Percentiles rank a stretch among this genome's conserved stretches.
These are phyloP conservation scores for Teleopsis dalmanni DNA, from an alignment of 1,140 invertebrate species.

Conservation along the genomic window DNA sequence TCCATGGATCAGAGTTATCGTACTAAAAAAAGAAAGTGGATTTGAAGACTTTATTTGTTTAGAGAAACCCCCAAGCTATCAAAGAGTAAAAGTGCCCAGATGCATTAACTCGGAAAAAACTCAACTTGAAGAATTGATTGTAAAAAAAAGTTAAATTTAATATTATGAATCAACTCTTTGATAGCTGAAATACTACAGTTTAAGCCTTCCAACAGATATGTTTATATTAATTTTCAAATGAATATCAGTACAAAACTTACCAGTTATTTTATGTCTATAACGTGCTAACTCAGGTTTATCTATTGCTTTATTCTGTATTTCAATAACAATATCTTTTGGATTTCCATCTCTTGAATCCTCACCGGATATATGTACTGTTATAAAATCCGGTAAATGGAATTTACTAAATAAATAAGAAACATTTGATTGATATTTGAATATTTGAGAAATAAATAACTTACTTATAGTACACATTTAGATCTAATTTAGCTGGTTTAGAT, in stretches of 20 bases:
- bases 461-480: conserved; percentile 37
- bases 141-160: background rate
- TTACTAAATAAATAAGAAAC: conserved; percentile 20
- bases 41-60: no score
- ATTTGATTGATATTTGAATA: background rate
- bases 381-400: conserved; percentile 45
- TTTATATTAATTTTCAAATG: no score
- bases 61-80: no score
- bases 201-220: no score
- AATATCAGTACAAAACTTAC: no score
- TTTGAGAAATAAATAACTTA: conserved; percentile 16
- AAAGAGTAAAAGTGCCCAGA: no score
- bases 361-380: conserved; percentile 45
- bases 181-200: background rate
- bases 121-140: no score
- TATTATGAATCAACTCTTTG: background rate
- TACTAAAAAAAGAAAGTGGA: no score
- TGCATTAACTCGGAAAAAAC: no score
- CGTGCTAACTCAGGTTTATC: conserved; percentile 54
- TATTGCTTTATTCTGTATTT: conserved; percentile 48
- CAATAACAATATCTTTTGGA: conserved; percentile 46
- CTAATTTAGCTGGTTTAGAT: conserved; percentile 18
- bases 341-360: conserved; percentile 38
- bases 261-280: conserved; percentile 47
- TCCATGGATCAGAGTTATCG: no score